Evolutionary conservation across 2,797 vertebrate species (phyloP).

Genomic region (Spea hammondii): DNA sequence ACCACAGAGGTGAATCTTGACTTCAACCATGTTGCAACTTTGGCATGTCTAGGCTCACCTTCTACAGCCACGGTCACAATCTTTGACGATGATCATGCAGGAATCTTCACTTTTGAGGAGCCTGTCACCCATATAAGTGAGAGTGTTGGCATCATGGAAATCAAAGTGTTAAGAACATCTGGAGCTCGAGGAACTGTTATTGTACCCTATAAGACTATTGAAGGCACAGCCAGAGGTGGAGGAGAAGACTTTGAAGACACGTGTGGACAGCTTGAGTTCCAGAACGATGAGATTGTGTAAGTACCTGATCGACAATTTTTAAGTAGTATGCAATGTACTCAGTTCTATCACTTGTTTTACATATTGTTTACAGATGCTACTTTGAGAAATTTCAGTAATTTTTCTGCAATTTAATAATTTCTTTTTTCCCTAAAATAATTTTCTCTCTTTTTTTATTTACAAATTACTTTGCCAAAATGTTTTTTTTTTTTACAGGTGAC

Average conservation of each 20-base stretch:
- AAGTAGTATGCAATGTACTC: not conserved
- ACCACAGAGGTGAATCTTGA: slow-evolving; percentile 66
- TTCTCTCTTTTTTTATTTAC: not conserved
- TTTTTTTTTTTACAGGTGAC: too few relatives aligned
- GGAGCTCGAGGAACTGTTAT: slow-evolving; percentile 89
- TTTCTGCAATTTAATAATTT: too few relatives aligned
- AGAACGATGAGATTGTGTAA: slow-evolving; percentile 94
- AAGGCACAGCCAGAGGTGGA: slow-evolving; percentile 88
- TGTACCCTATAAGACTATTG: slow-evolving; percentile 86
- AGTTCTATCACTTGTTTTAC: not conserved
- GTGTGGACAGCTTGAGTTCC: slow-evolving; percentile 88
- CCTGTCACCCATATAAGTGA: slow-evolving; percentile 81
- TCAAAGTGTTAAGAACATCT: slow-evolving; percentile 84
- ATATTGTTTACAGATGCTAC: not conserved
- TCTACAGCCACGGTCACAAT: slow-evolving; percentile 86
- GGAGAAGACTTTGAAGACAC: slow-evolving; percentile 96
- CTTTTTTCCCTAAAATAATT: too few relatives aligned
- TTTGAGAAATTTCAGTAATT: too few relatives aligned
- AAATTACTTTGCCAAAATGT: too few relatives aligned
- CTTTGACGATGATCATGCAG: slow-evolving; percentile 92
- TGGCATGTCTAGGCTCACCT: slow-evolving; percentile 78
- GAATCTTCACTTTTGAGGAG: slow-evolving; percentile 92
- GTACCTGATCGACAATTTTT: slow-evolving; percentile 59
- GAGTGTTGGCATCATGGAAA: slow-evolving; percentile 89
- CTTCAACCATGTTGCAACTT: slow-evolving; percentile 63